Base-by-base conservation (phyloP, 2,888 invertebrate genomes). In the Pseudeuparius sepicola region DNA sequence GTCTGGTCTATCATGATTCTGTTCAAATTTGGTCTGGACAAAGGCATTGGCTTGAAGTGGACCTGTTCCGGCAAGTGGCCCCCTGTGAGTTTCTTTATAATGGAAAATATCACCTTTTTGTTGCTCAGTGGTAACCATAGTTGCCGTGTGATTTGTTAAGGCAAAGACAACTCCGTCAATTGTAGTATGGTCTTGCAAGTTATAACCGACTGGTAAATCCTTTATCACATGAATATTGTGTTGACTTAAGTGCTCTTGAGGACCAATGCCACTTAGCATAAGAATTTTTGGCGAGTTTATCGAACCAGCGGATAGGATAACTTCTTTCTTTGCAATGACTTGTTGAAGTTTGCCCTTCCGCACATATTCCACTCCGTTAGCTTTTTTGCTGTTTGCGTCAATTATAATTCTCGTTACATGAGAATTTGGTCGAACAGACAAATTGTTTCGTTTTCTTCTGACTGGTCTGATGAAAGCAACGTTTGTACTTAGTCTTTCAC, bases 171-270 rank as follows among this genome's bases (percentile, higher is more conserved):
- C 58, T 2, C 70, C 72, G 46, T 73, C 71, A 4, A 72, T 67
- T 1, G 82, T 80, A 0, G 80, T 67, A 51, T 85, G 84, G 51
- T 84, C 79, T 51, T 82, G 82, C 2, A 85, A 61, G 56, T 85
- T 85, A 44, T 68, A 63, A 1, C 85, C 84, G 1, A 85, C 83
- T 28, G 71, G 71, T 30, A 81, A 61, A 58, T 83, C 69, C 26
- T 70, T 63, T 3, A 80, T 54, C 0, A 78, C 66, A 2, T 67
- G 61, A 32, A 76, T 75, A 18, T 65, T 60, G 4, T 68, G 51
- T 36, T 56, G 56, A 37, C 62, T 48, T 11, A 77, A 56, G 41
- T 74, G 68, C 16, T 66, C 58, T 42, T 62, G 63, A 1, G 76
- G 75, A 4, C 79, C 80, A 14, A 85, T 63, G 2, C 78, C 78